Evolutionary conservation across 1,140 invertebrate species (phyloP), one percentile per base, ranked within the genome.

Genomic region (Diachasma alloeum): DNA sequence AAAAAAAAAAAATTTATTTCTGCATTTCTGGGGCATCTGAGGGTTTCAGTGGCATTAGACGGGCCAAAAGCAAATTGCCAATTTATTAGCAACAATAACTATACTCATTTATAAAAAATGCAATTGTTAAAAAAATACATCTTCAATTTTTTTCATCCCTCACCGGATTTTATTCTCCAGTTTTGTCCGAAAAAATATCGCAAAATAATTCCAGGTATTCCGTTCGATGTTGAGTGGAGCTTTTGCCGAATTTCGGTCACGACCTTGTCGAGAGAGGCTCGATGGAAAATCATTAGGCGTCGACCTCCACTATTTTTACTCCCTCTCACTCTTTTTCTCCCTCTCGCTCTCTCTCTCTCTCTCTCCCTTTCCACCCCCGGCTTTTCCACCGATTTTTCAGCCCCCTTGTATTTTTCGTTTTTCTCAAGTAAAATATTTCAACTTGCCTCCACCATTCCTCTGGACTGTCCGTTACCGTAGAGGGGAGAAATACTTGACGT

Each of bases 241-340:
- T 68, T 68, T 68, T 68, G 36, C 66, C 36, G 66, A 68, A 68
- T 37, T 68, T 68, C 63, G 66, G 66, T 68, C 66, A 68, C 66
- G 66, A 37, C 66, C 66, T 68, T 68, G 66, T 68, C 66, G 36
- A 68, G 66, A 68, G 66, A 68, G 66, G 66, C 66, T 68, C 66
- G 66, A 68, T 68, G 36, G 66, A 68, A 66, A 66, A 66, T 66
- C 63, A 66, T 66, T 66, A 66, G 63, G 26, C 26, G 63, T 36
- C 9, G 63, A 68, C 66, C 59, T 66, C 59, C 11, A 39, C 26
- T 68, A 37, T 68, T 68, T 68, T 37, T 37, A 53, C 15, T 53
- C 48, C 48, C 48, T 17, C 6, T 53, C 31, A 6, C 66, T 36
- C 36, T 15, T 68, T 37, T 37, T 13, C 15, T 48, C 44, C 44